phyloP scores from a whole-genome alignment of 2,113 vertebrate genomes.

The Synchiropus splendidus region DNA sequence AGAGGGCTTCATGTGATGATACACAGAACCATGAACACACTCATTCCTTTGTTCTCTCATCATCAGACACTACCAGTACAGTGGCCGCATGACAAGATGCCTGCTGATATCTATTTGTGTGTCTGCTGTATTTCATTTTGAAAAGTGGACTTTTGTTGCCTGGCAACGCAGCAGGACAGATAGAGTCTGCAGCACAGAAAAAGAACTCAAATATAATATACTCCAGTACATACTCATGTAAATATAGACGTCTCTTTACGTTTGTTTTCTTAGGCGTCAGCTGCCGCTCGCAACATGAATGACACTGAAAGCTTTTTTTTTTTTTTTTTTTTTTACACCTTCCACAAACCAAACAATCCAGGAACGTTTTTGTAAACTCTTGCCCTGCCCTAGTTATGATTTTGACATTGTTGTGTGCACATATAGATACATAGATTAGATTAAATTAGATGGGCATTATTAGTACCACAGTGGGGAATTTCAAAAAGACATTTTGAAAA shows the following conservation, averaged over 20 bases:
- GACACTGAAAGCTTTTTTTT: too few relatives aligned
- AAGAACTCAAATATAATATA: constrained; percentile 18
- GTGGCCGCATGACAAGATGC: constrained; percentile 26
- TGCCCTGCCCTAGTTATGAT: too few relatives aligned
- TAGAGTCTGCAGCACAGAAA: constrained; percentile 11
- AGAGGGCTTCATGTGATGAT: background rate
- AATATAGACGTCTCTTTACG: background rate
- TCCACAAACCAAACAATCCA: too few relatives aligned
- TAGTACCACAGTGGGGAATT: too few relatives aligned
- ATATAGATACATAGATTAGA: too few relatives aligned
- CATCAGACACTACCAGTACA: constrained; percentile 6
- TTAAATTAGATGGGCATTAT: too few relatives aligned
- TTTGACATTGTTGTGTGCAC: too few relatives aligned
- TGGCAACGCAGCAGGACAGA: constrained; percentile 35
- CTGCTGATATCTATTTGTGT: constrained; percentile 15
- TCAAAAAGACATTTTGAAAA: too few relatives aligned
- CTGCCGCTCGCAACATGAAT: too few relatives aligned
- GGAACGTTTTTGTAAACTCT: too few relatives aligned
- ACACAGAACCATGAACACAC: constrained; percentile 1
- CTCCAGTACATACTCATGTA: background rate
- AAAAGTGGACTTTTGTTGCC: constrained; percentile 45
- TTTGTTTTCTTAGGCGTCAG: background rate
- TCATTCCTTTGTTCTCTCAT: constrained; percentile 21
- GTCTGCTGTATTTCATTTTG: constrained; percentile 20
- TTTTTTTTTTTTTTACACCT: too few relatives aligned